phyloP scores from a whole-genome alignment of 2,888 invertebrate genomes.

The Pristionchus entomophagus region DNA sequence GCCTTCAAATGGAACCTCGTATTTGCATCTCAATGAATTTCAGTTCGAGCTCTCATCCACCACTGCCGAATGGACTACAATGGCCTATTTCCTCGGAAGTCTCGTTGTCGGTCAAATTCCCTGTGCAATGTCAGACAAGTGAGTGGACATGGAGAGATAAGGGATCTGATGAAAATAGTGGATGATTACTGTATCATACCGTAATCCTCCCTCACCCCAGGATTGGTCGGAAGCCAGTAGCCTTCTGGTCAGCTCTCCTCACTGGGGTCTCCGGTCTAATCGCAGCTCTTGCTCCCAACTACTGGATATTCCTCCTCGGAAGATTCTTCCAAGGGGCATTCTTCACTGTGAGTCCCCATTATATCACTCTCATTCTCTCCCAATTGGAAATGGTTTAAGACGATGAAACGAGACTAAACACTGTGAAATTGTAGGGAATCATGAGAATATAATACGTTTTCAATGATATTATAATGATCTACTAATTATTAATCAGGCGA shows the following conservation, averaged over 20 bases:
- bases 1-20: too few relatives aligned
- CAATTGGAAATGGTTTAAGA: too few relatives aligned
- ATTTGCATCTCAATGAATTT: too few relatives aligned
- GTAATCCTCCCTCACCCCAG: too few relatives aligned
- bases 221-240: constrained; percentile 38
- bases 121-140: constrained; percentile 40
- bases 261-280: constrained; percentile 27
- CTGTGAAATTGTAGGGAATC: too few relatives aligned
- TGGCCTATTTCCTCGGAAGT: constrained; percentile 36
- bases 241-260: constrained; percentile 5
- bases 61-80: constrained; percentile 38
- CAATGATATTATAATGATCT: too few relatives aligned
- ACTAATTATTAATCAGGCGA: constrained; percentile 34
- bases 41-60: constrained; percentile 26
- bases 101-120: constrained; percentile 45
- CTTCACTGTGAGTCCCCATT: constrained; percentile 35
- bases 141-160: neutral
- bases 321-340: constrained; percentile 44
- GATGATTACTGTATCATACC: too few relatives aligned
- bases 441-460: too few relatives aligned
- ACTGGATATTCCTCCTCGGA: constrained; percentile 41
- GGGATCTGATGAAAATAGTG: neutral
- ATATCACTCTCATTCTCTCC: neutral
- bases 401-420: too few relatives aligned
- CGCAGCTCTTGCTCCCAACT: constrained; percentile 35